Evolutionary conservation across 2,113 vertebrate genomes (phyloP), one percentile per base, ranked within the genome.

Genomic region (Notothenia rossii): DNA sequence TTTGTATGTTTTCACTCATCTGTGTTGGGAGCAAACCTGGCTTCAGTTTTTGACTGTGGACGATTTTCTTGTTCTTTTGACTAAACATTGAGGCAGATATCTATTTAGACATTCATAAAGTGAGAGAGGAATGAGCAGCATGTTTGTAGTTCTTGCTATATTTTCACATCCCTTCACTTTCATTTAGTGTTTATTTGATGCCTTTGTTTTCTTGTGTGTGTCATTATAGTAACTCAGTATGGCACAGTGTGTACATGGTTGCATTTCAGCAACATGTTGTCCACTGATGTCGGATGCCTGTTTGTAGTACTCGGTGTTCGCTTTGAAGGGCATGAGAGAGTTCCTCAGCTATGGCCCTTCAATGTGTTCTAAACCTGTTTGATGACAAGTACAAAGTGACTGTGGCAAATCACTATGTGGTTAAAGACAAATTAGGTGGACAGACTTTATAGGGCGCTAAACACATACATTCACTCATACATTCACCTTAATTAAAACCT

Each of bases 41-140:
- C 46, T 48, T 12, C 46, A 48, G 46, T 48, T 48, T 12, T 48
- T 48, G 46, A 40, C 36, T 40, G n/a, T 55, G 58, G 36, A 40
- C 5, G 5, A 40, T 7, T 40, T 51, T 81, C 8, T 63, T 29
- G 10, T n/a, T 61, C 46, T 64, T 46, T 43, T 81, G 86, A 45
- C 87, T 79, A 88, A 87, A 81, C 75, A 85, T 17, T 62, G 36
- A 40, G 36, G 33, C 76, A 63, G 54, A 36, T 50, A 59, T 14
- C 22, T 77, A 61, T 73, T 78, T 48, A 53, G 46, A n/a, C 43
- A n/a, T 78, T 62, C 61, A 73, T 18, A 13, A 60, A 62, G 43
- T 45, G 67, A 70, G 13, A 2, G 40, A 54, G 58, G 33, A n/a
- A 54, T 11, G 11, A 65, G 65, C 54, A 5, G 18, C 46, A 54